Evolutionary conservation across 2,888 invertebrate genomes (phyloP).

Genomic region (Nudaria mundana): DNA sequence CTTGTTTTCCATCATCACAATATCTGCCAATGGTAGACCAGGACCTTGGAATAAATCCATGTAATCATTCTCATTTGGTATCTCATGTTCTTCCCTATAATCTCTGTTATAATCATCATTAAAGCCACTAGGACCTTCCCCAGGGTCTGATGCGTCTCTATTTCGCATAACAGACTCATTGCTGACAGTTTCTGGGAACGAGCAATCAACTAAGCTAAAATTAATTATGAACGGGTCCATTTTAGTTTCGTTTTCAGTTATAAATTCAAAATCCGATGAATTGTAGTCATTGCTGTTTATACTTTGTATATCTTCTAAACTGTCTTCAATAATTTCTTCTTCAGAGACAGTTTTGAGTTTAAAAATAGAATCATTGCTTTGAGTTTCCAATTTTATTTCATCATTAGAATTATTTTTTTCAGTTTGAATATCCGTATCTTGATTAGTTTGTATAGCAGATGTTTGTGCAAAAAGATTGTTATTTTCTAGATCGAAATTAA

Average conservation of each 20-base stretch:
- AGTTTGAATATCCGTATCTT: neutral
- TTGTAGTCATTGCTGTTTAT: constrained; percentile 41
- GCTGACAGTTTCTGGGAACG: neutral
- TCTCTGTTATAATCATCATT: constrained; percentile 14
- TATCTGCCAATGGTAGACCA: constrained; percentile 18
- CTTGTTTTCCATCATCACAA: constrained; percentile 48
- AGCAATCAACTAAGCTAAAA: constrained; percentile 2
- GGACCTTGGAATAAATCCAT: constrained; percentile 46
- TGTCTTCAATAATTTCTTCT: constrained; percentile 10
- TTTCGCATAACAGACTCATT: neutral
- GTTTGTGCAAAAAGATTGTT: neutral
- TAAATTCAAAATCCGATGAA: constrained; percentile 69
- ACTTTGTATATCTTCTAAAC: constrained; percentile 7
- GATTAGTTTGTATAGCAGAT: neutral
- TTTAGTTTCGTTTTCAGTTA: constrained; percentile 56
- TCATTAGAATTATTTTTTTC: neutral
- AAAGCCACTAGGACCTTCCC: constrained; percentile 17
- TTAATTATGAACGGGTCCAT: constrained; percentile 33
- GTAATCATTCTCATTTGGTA: constrained; percentile 48
- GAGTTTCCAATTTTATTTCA: neutral
- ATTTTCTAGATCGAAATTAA: neutral
- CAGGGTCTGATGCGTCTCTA: constrained; percentile 1
- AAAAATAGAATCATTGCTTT: neutral
- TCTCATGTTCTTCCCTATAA: constrained; percentile 33
- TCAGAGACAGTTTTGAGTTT: too few relatives aligned